Evolutionary conservation across 2,797 vertebrate genomes (phyloP).

Genomic region (Arctocebus calabarensis): DNA sequence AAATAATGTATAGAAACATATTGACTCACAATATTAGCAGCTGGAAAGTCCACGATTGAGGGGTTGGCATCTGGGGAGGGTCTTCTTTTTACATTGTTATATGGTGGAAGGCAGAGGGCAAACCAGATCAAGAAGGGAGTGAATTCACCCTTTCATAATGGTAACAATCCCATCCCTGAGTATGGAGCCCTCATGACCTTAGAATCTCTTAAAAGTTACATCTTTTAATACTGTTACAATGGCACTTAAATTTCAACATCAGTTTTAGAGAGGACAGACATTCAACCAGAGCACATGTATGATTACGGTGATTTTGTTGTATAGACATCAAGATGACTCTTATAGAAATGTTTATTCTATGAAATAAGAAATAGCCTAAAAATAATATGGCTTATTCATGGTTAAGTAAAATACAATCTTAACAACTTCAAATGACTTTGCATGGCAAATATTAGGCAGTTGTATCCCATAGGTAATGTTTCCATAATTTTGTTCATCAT

Average conservation of each 20-base stretch:
- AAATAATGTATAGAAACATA: background rate
- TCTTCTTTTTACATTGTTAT: background rate
- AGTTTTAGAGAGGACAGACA: background rate
- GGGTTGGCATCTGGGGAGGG: too few relatives aligned
- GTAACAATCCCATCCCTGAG: too few relatives aligned
- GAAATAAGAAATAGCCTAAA: background rate
- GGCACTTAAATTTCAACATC: background rate
- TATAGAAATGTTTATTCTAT: background rate
- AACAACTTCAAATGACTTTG: background rate
- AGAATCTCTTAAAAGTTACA: background rate
- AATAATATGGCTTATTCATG: background rate
- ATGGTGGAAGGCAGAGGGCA: background rate
- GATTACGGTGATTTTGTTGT: background rate
- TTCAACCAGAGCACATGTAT: background rate
- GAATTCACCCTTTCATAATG: background rate
- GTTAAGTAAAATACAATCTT: background rate
- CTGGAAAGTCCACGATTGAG: background rate
- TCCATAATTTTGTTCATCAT: background rate
- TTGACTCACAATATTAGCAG: background rate
- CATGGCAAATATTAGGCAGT: background rate
- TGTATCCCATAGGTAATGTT: background rate
- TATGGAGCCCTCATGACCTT: background rate
- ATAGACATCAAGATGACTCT: background rate
- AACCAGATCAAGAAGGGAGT: background rate
- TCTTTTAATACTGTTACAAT: background rate